Conservation (phyloP, 2,113 vertebrate genomes). For the Aplodontia rufa region DNA sequence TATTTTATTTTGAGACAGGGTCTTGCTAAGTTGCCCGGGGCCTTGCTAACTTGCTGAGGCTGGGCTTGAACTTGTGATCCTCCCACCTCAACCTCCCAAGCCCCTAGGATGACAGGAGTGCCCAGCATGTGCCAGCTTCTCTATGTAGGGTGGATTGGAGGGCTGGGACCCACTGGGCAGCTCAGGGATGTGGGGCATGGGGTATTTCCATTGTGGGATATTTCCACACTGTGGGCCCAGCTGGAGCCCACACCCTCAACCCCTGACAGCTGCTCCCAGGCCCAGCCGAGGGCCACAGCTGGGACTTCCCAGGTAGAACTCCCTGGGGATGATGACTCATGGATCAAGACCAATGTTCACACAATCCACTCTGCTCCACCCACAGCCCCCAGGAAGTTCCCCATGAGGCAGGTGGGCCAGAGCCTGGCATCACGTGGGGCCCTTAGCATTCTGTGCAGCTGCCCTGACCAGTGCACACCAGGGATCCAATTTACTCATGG, state of each 20-base stretch:
- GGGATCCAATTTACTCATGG: neutral
- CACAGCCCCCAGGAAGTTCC: neutral
- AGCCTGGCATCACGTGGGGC: fast-evolving
- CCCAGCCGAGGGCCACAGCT: slow-evolving; percentile 12
- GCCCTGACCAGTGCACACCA: too few species aligned
- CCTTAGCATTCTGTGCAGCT: too few species aligned
- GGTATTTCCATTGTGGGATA: too few species aligned
- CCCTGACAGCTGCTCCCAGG: slow-evolving; percentile 49
- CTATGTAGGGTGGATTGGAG: neutral
- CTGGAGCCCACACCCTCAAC: neutral
- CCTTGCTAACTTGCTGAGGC: too few species aligned
- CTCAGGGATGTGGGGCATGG: too few species aligned
- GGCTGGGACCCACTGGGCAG: neutral
- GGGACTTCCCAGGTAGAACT: slow-evolving; percentile 61
- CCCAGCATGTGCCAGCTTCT: neutral
- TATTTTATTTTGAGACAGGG: too few species aligned
- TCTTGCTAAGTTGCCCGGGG: too few species aligned
- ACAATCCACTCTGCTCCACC: neutral
- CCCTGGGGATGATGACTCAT: slow-evolving; percentile 58
- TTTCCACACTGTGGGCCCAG: neutral
- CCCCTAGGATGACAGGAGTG: too few species aligned
- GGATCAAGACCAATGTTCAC: too few species aligned
- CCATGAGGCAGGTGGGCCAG: neutral
- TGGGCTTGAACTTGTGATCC: too few species aligned
- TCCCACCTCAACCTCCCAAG: too few species aligned